Evolutionary conservation across 2,888 invertebrate genomes (phyloP), one percentile per base, ranked within the genome.

Genomic region (Pardosa pseudoannulata): DNA sequence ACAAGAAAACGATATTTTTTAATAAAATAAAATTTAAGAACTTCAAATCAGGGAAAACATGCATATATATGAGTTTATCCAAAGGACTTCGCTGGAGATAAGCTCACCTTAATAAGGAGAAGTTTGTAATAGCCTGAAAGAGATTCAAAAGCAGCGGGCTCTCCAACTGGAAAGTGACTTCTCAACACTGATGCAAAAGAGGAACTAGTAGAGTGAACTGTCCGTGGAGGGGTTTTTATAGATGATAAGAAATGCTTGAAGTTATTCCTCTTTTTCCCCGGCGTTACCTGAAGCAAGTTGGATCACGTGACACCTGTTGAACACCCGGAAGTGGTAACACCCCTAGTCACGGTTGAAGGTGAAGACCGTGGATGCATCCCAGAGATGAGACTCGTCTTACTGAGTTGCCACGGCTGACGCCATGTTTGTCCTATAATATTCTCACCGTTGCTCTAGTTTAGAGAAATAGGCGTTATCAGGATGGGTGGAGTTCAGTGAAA

Each of bases 311-410:
- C 62, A 56, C 62, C n/a, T 56, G 28, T 62, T 23, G 29, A 71
- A 65, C 76, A 79, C 80, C 80, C 80, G 80, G 80, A 81, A 81
- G 74, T 67, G 29, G 65, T 29, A 31, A 5, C 46, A 68, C 67
- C 72, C 74, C 19, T 28, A 68, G 80, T 74, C 80, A 74, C 74
- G 80, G 80, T 65, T 74, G 74, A 67, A 81, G 80, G 80, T 74
- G 67, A 81, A 74, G 74, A 79, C 41, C 72, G 79, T 79, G 73
- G 79, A 72, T 50, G 64, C 79, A 32, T 64, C 72, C 41, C 64
- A 19, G 23, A 46, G 41, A 56, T 56, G 56, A 56, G 23, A 23
- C 56, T 23, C 1, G 3, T 5, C 1, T 46, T 56, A 23, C 56
- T 23, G 23, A 23, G 19, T 23, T 56, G 23, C 56, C 23, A 56